These are phyloP conservation scores for Cathartes aura DNA, from an alignment of 2,113 vertebrate species.

Conservation along the genomic window DNA sequence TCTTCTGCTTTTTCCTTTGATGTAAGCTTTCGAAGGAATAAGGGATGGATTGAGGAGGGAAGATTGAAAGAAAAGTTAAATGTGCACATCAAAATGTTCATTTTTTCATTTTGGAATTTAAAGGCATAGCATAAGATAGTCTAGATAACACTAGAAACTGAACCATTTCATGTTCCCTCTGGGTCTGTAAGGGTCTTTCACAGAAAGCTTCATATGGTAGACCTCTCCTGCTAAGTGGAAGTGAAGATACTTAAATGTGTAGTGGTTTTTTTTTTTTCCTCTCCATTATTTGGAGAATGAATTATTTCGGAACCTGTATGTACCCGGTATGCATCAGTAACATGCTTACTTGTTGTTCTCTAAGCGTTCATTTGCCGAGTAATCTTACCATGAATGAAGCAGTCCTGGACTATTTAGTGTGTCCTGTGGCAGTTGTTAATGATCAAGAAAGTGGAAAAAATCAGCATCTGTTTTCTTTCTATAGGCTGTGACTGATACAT, in stretches of 20 bases:
- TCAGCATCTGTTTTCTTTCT: background rate
- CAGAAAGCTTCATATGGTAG: rapidly evolving
- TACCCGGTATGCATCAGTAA: too few species aligned
- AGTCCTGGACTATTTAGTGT: background rate
- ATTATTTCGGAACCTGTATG: background rate
- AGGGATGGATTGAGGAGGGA: background rate
- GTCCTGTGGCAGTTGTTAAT: background rate
- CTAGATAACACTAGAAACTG: background rate
- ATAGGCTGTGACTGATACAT: background rate
- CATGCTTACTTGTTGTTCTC: background rate
- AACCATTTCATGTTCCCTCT: background rate
- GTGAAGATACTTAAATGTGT: background rate
- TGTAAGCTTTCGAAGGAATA: background rate
- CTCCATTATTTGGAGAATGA: background rate
- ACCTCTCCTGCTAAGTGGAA: background rate
- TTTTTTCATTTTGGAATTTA: background rate
- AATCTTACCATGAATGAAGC: background rate
- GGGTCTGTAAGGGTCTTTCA: background rate
- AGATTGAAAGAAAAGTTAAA: background rate
- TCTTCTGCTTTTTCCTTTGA: background rate
- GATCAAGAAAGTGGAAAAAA: background rate
- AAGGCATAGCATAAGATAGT: background rate
- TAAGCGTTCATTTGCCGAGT: background rate
- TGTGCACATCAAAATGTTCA: background rate
- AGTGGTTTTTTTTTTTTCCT: background rate